A percentile compares a stretch with the other conserved stretches of the same genome.
Evolutionary conservation across 2,113 vertebrate genomes (phyloP).

Genomic region (Smithornis capensis): DNA sequence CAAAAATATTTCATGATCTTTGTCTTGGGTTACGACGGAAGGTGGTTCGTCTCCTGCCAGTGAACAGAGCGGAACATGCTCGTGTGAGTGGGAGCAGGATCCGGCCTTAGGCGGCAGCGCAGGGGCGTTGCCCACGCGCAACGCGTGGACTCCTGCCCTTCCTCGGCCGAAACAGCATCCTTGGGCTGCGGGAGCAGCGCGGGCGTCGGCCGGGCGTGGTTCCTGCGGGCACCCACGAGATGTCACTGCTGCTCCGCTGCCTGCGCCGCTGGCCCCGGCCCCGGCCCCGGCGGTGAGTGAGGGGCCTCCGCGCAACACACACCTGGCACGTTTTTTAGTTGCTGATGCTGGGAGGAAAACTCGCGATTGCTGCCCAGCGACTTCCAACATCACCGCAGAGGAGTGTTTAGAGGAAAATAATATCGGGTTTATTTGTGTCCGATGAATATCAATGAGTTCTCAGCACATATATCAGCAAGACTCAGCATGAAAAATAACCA

Average conservation of each 20-base stretch:
- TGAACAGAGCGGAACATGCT: rapidly evolving
- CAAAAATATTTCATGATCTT: neutral
- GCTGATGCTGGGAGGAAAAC: rapidly evolving
- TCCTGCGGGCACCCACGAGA: neutral
- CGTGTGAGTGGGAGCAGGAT: rapidly evolving
- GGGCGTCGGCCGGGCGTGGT: neutral
- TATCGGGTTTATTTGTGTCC: rapidly evolving
- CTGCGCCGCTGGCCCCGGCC: neutral
- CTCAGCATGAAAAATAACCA: neutral
- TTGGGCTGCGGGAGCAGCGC: rapidly evolving
- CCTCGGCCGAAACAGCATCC: rapidly evolving
- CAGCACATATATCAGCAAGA: rapidly evolving
- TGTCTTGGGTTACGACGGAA: rapidly evolving
- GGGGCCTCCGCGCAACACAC: rapidly evolving
- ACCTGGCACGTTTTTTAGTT: rapidly evolving
- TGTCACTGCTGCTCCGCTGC: neutral
- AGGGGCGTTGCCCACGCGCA: neutral
- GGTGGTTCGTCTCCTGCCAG: neutral
- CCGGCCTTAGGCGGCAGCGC: neutral
- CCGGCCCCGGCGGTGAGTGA: neutral
- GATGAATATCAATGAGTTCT: rapidly evolving
- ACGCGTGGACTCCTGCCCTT: rapidly evolving
- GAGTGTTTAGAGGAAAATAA: rapidly evolving
- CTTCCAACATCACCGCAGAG: rapidly evolving
- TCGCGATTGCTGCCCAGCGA: rapidly evolving